Evolutionary conservation across 2,113 vertebrate species (phyloP).

Genomic region (Rattus rattus): DNA sequence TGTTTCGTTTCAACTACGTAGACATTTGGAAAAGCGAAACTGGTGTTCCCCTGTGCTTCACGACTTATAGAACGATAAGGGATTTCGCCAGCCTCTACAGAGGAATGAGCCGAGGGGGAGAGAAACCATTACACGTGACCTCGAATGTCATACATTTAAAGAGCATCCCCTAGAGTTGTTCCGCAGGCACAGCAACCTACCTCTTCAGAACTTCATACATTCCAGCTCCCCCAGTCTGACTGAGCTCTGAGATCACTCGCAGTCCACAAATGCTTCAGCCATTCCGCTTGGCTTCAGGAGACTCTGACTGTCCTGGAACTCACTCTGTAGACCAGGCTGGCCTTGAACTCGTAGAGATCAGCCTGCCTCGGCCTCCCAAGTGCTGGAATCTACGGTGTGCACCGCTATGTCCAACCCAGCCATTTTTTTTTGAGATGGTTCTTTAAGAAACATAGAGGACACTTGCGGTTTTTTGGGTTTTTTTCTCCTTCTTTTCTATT

Average conservation of each 20-base stretch:
- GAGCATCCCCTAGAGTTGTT: not conserved
- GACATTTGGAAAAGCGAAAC: not conserved
- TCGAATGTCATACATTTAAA: accelerated
- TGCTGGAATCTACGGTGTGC: not conserved
- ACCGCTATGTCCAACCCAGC: not conserved
- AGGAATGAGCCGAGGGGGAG: not conserved
- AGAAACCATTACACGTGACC: not conserved
- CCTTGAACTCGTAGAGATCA: not conserved
- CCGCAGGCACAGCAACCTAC: not conserved
- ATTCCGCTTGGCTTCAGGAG: not conserved
- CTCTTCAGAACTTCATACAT: not conserved
- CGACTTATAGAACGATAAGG: not conserved
- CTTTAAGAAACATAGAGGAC: not conserved
- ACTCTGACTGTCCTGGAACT: not conserved
- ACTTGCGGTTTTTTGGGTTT: not conserved
- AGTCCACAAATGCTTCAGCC: not conserved
- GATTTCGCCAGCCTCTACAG: not conserved
- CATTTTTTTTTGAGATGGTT: not conserved
- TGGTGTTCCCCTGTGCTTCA: not conserved
- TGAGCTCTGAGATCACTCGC: not conserved
- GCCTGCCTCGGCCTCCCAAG: not conserved
- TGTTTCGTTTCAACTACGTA: not conserved
- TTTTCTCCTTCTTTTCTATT: not conserved
- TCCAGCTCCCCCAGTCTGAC: not conserved
- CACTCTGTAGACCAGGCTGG: not conserved